A percentile compares a stretch with the other conserved stretches of the same genome.
Evolutionary conservation across 2,888 invertebrate genomes (phyloP).

Genomic region (Ephialtes manifestator): DNA sequence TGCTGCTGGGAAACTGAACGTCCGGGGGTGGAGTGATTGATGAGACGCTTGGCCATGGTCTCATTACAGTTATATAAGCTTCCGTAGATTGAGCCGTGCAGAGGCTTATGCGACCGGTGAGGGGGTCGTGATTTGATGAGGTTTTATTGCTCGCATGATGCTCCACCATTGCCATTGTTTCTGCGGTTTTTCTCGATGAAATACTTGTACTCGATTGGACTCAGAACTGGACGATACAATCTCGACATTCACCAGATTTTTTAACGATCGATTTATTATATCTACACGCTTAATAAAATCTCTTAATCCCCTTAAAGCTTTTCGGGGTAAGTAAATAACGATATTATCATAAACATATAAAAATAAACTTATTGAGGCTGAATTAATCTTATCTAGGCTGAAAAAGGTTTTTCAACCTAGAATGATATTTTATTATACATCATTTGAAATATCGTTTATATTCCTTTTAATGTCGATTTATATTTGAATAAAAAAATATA

Average conservation of each 20-base stretch:
- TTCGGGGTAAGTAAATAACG: too few relatives aligned
- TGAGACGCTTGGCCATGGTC: constrained; percentile 85
- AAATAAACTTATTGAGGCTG: too few relatives aligned
- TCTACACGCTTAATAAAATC: too few relatives aligned
- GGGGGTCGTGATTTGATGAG: constrained; percentile 86
- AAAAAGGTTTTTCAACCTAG: too few relatives aligned
- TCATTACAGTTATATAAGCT: constrained; percentile 86
- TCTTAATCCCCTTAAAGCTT: too few relatives aligned
- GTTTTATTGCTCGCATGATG: constrained; percentile 85
- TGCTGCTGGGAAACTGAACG: constrained; percentile 61
- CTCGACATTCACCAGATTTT: neutral
- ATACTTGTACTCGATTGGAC: constrained; percentile 25
- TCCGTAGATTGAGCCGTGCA: constrained; percentile 85
- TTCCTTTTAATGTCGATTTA: too few relatives aligned
- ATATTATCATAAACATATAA: too few relatives aligned
- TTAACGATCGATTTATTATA: too few relatives aligned
- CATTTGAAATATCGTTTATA: too few relatives aligned
- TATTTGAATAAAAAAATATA: too few relatives aligned
- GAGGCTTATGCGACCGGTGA: constrained; percentile 83
- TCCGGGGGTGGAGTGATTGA: constrained; percentile 84
- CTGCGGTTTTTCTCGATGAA: constrained; percentile 61
- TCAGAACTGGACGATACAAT: constrained; percentile 22
- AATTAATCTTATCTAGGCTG: too few relatives aligned
- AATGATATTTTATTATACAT: too few relatives aligned
- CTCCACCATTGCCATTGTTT: constrained; percentile 62